Base-by-base conservation (phyloP, 1,140 invertebrate species). In the Olivierus martensii region DNA sequence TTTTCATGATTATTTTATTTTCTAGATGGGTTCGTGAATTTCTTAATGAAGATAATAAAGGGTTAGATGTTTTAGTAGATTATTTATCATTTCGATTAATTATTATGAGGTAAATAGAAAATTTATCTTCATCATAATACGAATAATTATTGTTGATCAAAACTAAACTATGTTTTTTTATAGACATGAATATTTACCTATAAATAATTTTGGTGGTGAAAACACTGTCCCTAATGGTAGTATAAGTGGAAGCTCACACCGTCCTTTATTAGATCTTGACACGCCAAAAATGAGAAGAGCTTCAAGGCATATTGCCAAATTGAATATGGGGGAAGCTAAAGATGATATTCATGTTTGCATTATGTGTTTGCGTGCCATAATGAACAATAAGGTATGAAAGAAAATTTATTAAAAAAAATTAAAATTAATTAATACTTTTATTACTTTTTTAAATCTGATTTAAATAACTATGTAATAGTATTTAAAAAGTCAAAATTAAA, bases 351-450 rank as follows among this genome's bases (percentile, higher is more conserved):
- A 99, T 71, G 90, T 99, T 49, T 97, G 92, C 75, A 96, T 99
- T 61, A 87, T 96, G 80, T 99, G 94, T 72, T 81, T 99, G 73
- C 77, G 95, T 34, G 94, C 95, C 48, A 98, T 99, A 62, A 98
- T 99, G 94, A 99, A 99, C 72, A 98, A 99, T 69, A 98, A 97
- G 78, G 87, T 88, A n/a, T n/a, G n/a, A n/a, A n/a, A n/a, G n/a
- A n/a, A n/a, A n/a, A n/a, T n/a, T n/a, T n/a, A n/a, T n/a, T n/a
- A n/a, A n/a, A n/a, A n/a, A n/a, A n/a, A n/a, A n/a, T n/a, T n/a
- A n/a, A n/a, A n/a, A n/a, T n/a, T n/a, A n/a, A n/a, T n/a, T n/a
- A n/a, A n/a, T n/a, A n/a, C n/a, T n/a, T n/a, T n/a, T n/a, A n/a
- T n/a, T n/a, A n/a, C n/a, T n/a, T n/a, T n/a, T n/a, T n/a, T n/a